Evolutionary conservation across 1,140 invertebrate genomes (phyloP).

Genomic region (Drosophila melanica): DNA sequence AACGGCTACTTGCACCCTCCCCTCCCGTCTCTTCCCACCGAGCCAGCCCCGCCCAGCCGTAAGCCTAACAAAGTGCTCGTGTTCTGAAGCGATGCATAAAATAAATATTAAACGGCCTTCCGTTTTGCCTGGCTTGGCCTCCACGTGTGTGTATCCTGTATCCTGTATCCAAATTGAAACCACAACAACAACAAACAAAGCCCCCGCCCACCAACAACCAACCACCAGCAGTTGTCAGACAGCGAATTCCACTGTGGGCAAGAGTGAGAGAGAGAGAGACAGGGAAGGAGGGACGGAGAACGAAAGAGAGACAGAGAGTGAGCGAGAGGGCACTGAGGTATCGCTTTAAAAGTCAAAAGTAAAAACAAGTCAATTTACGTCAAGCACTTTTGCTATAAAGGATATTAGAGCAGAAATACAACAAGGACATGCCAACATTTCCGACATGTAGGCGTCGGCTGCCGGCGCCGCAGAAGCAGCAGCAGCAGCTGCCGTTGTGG

Average conservation of each 20-base stretch:
- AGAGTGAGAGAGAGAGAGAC: no score
- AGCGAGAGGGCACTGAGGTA: not conserved
- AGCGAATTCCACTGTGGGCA: constrained; percentile 10
- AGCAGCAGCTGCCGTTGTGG: constrained; percentile 38
- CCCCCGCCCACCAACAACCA: constrained; percentile 21
- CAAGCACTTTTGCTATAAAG: constrained; percentile 83
- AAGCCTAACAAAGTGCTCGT: constrained; percentile 31
- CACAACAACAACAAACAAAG: constrained; percentile 76
- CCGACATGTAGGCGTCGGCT: constrained; percentile 82
- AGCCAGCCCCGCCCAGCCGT: not conserved
- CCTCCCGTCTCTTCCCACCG: not conserved
- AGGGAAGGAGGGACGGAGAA: no score
- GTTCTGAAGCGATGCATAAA: constrained; percentile 60
- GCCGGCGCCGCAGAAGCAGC: constrained; percentile 60
- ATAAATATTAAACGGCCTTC: constrained; percentile 80
- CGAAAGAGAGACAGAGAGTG: not conserved
- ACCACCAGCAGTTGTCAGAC: constrained; percentile 1
- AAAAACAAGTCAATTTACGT: constrained; percentile 83
- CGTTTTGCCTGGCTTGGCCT: constrained; percentile 37
- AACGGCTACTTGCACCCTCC: constrained; percentile 1
- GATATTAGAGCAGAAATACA: constrained; percentile 83
- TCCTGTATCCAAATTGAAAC: constrained; percentile 76
- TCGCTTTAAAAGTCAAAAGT: constrained; percentile 81
- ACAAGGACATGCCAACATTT: constrained; percentile 83
- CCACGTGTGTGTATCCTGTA: constrained; percentile 27